Evolutionary conservation across 1,140 invertebrate genomes (phyloP), one percentile per base, ranked within the genome.

Genomic region (Saxidomus purpurata): DNA sequence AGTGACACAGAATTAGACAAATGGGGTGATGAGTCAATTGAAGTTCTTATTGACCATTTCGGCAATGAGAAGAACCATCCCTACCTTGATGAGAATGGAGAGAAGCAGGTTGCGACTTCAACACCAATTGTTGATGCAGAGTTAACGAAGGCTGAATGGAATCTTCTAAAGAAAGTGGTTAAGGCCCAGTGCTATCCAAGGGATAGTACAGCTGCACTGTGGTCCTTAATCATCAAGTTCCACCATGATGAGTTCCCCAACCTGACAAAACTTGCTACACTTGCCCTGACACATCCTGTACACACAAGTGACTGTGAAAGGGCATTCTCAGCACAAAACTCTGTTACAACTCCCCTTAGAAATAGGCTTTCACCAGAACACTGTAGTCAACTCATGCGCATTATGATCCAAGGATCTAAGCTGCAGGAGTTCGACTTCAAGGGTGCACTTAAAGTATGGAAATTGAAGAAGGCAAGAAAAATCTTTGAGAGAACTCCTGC

Each of bases 281-380:
- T 86, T 61, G 55, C 83, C 4, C 59, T 90, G 4, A 80, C 89
- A 6, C 89, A 86, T 25, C 89, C 82, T 79, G 89, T 90, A 2
- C 87, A 89, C 52, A 85, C 89, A 90, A 47, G 25, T 28, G 89
- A 90, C 28, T 90, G 89, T 90, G 69, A 90, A 34, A 80, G 76
- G 25, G 77, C 81, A 9, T 90, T 90, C 49, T 81, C 76, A 19
- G 40, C 59, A 4, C 89, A 90, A 25, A 90, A 90, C 47, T 34
- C 40, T 22, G 43, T 86, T 8, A 76, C 69, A 31, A 55, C 67
- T 6, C 76, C 76, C 22, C 59, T 88, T 25, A 79, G 86, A 67
- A 88, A 88, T 38, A 61, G 74, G 15, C 25, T 88, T 19, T 80
- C 86, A 15, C 40, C 49, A 22, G 59, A 88, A 31, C 52, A 88